These are phyloP conservation scores for Chunga burmeisteri DNA, from an alignment of 2,113 vertebrate genomes.

Conservation along the genomic window DNA sequence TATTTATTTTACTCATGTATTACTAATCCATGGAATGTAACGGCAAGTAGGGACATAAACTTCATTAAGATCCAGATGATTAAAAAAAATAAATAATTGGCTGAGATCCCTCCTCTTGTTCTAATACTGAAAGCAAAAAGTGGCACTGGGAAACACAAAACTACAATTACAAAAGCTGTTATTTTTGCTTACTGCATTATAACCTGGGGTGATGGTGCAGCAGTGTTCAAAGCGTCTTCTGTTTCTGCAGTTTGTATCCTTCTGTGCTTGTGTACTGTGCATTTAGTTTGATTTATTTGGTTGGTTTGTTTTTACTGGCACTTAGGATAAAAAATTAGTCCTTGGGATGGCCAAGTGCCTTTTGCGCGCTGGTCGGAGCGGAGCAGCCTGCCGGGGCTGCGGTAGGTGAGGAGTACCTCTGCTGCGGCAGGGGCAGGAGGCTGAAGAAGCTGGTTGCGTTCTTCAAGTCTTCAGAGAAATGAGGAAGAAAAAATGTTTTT, in stretches of 20 bases:
- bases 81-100: neutral
- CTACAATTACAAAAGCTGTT: neutral
- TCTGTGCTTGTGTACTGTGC: neutral
- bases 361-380: neutral
- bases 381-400: neutral
- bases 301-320: neutral
- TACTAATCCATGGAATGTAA: slow-evolving; percentile 54
- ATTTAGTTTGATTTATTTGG: neutral
- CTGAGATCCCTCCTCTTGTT: neutral
- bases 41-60: slow-evolving; percentile 38
- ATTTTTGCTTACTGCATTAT: neutral
- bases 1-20: slow-evolving; percentile 54
- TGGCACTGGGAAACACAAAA: neutral
- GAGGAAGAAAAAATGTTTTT: rapidly evolving
- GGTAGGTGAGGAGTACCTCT: neutral
- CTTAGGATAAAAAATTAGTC: neutral
- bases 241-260: neutral
- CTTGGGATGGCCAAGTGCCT: neutral
- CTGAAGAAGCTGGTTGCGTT: rapidly evolving
- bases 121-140: neutral
- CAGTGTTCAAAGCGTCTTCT: neutral
- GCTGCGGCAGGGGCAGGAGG: neutral
- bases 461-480: neutral
- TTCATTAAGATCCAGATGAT: slow-evolving; percentile 24
- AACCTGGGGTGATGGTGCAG: neutral